Evolutionary conservation across 1,140 invertebrate genomes (phyloP).

Genomic region (Cryptotermes secundus): DNA sequence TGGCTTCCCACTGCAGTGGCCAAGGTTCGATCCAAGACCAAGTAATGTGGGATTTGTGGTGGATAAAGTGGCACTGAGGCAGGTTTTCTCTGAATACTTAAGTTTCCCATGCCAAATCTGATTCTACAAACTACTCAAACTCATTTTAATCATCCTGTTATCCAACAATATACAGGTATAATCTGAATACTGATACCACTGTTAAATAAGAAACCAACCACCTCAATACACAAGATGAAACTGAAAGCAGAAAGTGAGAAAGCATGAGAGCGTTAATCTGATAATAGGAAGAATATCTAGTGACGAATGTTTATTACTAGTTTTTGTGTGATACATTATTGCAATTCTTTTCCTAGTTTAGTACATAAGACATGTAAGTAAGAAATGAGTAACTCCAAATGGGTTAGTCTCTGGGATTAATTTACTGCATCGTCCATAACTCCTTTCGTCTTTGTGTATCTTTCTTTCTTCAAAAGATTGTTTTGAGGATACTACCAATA

Average conservation of each 20-base stretch:
- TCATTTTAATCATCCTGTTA: too few species aligned
- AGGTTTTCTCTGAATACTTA: too few species aligned
- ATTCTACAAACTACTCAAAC: too few species aligned
- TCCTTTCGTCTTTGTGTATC: conserved; percentile 24
- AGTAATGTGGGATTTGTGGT: too few species aligned
- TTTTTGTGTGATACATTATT: background rate
- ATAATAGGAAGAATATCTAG: background rate
- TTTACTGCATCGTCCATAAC: conserved; percentile 25
- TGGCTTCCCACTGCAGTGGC: too few species aligned
- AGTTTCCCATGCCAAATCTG: too few species aligned
- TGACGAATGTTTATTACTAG: background rate
- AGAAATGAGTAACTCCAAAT: background rate
- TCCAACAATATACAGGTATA: too few species aligned
- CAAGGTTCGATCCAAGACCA: too few species aligned
- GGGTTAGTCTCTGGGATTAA: background rate
- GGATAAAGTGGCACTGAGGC: too few species aligned
- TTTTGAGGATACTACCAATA: conserved; percentile 20
- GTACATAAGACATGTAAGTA: background rate
- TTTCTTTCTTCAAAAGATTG: conserved; percentile 2
- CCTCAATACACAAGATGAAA: background rate
- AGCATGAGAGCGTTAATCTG: background rate
- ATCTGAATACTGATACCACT: too few species aligned
- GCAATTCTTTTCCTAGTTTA: background rate
- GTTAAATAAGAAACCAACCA: too few species aligned
- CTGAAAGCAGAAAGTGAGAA: background rate